Base-by-base conservation (phyloP, 2,888 invertebrate genomes). In the Linnaemya tessellans region DNA sequence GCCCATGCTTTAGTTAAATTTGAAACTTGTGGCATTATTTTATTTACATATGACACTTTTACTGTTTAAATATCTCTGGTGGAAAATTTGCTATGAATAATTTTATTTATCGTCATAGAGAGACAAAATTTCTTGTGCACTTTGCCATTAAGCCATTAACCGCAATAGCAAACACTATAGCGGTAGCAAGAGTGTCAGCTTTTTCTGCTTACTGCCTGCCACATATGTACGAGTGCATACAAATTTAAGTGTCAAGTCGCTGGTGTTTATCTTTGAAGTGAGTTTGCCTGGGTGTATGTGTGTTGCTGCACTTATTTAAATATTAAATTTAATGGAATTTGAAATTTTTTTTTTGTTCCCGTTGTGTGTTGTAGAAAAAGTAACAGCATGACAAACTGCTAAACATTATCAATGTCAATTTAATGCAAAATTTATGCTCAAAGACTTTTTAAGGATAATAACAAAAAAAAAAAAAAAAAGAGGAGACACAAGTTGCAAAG, bases 281-380 rank as follows among this genome's bases (percentile, higher is more conserved):
- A 38, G 58, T 25, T 11, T 5, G 13, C 10, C 38, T 1, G 7
- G 11, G 9, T 25, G 25, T 56, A 15, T 41, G 20, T 41, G 41
- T 38, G 56, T 46, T 64, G 30, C 64, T 64, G 11, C 73, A 79
- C 41, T 84, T 84, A 81, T 70, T 84, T 58, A 79, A 84, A 84
- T 81, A 84, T 81, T 84, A 79, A 84, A 84, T 81, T 80, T 84
- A 68, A 84, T 80, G 25, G 67, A 77, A 78, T 67, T 84, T 81
- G 35, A 68, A 74, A 3, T 43, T 13, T 56, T 22, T 13, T 20
- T 35, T 7, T 67, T n/a, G n/a, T 35, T 49, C 1, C 11, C 35
- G 18, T 13, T 41, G 8, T 8, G 3, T 25, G n/a, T 49, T 35
- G 13, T 22, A 80, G 13, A 46, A 35, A 58, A 35, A 74, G 13